Evolutionary conservation across 2,888 invertebrate genomes (phyloP).

Genomic region (Rugalucina vietnamica): DNA sequence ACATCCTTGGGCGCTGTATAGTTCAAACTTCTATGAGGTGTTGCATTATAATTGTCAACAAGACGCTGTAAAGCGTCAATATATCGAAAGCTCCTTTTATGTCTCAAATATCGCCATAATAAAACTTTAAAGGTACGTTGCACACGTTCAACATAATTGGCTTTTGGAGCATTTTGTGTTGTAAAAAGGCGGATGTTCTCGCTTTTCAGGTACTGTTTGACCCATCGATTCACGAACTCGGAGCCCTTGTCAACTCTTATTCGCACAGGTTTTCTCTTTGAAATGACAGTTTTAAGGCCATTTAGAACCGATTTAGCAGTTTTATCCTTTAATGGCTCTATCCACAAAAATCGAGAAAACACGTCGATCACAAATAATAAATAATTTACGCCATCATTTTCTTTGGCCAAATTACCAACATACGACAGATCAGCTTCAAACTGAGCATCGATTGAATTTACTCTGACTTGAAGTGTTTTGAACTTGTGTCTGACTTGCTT

Average conservation of each 20-base stretch:
- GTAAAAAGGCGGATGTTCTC: background rate
- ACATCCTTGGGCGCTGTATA: slow-evolving; percentile 9
- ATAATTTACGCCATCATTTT: slow-evolving; percentile 26
- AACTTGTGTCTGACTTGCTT: slow-evolving; percentile 27
- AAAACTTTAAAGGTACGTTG: background rate
- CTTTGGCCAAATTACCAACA: slow-evolving; percentile 23
- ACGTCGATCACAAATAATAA: slow-evolving; percentile 28
- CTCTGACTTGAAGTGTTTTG: slow-evolving; percentile 5
- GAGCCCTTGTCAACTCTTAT: slow-evolving; percentile 17
- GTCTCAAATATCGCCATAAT: slow-evolving; percentile 11
- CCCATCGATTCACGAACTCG: slow-evolving; percentile 21
- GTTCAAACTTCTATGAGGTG: slow-evolving; percentile 18
- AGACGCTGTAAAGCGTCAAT: slow-evolving; percentile 24
- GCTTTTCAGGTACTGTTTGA: slow-evolving; percentile 15
- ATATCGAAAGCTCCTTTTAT: slow-evolving; percentile 28
- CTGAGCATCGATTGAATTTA: slow-evolving; percentile 3
- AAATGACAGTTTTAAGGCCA: slow-evolving; percentile 10
- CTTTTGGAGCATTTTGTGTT: slow-evolving; percentile 20
- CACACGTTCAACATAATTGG: slow-evolving; percentile 19
- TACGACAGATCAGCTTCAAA: slow-evolving; percentile 19
- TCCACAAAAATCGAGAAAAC: slow-evolving; percentile 17
- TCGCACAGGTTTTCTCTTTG: background rate
- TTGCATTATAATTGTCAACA: slow-evolving; percentile 15
- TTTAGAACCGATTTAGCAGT: slow-evolving; percentile 13
- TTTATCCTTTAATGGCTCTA: slow-evolving; percentile 21